Evolutionary conservation across 1,140 invertebrate species (phyloP).

Genomic region (Drosophila nebulosa): DNA sequence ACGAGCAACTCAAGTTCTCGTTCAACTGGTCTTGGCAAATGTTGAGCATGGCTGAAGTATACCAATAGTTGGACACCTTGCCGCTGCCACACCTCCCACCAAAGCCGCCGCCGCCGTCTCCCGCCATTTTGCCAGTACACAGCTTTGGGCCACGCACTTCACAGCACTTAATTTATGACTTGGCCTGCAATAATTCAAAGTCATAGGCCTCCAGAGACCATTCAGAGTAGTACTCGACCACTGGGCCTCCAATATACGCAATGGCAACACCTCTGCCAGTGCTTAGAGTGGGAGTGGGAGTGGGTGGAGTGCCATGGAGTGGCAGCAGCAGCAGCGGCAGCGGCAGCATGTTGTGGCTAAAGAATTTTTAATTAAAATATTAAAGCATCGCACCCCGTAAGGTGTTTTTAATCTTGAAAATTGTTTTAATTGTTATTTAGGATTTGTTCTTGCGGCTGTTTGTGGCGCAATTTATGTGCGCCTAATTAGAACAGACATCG

Average conservation of each 20-base stretch:
- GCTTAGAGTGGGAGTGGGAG: not conserved
- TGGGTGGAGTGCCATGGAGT: not conserved
- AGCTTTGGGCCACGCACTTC: slow-evolving; percentile 33
- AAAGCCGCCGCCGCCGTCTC: too few species aligned
- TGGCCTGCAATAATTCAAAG: slow-evolving; percentile 76
- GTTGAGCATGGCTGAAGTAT: not conserved
- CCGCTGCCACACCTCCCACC: not conserved
- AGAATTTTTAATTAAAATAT: slow-evolving; percentile 79
- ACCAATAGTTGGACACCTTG: slow-evolving; percentile 7
- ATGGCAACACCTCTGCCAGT: slow-evolving; percentile 17
- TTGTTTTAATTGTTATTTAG: slow-evolving; percentile 80
- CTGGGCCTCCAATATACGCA: slow-evolving; percentile 10
- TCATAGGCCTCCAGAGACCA: slow-evolving; percentile 73
- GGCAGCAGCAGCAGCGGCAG: slow-evolving; percentile 18
- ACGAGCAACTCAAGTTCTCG: not conserved
- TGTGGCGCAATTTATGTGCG: slow-evolving; percentile 63
- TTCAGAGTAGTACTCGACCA: slow-evolving; percentile 59
- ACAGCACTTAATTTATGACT: slow-evolving; percentile 72
- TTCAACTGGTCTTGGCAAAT: not conserved
- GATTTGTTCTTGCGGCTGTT: slow-evolving; percentile 55
- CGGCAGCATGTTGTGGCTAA: slow-evolving; percentile 47
- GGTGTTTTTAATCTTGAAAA: slow-evolving; percentile 79
- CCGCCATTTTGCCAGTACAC: not conserved
- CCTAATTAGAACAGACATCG: slow-evolving; percentile 72
- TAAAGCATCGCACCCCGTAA: slow-evolving; percentile 64